These are phyloP conservation scores for Glyphotaelius pellucidus DNA, from an alignment of 2,888 invertebrate genomes.

Conservation along the genomic window DNA sequence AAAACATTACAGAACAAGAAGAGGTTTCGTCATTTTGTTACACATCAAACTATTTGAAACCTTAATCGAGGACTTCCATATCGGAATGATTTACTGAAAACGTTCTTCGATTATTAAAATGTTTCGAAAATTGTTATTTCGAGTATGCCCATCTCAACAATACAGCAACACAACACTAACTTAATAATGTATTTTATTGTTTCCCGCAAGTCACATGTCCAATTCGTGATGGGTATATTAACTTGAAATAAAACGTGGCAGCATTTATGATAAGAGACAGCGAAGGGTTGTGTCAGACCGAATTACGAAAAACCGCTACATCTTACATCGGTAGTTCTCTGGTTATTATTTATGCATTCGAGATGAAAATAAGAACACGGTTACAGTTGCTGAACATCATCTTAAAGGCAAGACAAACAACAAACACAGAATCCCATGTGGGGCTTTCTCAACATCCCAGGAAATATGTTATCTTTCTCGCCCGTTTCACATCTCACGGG, in stretches of 20 bases:
- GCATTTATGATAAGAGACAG: conserved; percentile 2
- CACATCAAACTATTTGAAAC: no score
- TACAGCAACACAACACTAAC: not conserved
- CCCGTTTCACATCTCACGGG: conserved; percentile 20
- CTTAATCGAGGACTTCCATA: not conserved
- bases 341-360: not conserved
- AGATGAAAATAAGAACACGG: not conserved
- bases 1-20: no score
- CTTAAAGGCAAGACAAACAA: conserved; percentile 10
- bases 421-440: conserved; percentile 2
- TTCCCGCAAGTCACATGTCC: conserved; percentile 3
- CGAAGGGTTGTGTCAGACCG: not conserved
- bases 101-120: not conserved
- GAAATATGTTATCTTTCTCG: conserved; percentile 38
- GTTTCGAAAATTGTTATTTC: not conserved
- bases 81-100: not conserved
- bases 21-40: no score
- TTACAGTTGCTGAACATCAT: not conserved
- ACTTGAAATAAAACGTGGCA: not conserved
- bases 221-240: conserved; percentile 5
- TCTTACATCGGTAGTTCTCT: not conserved
- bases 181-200: not conserved
- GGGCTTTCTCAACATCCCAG: conserved; percentile 5
- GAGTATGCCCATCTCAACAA: not conserved
- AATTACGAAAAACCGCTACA: not conserved